Percentiles rank a stretch among this genome's conserved stretches.
Conservation (phyloP, 2,797 vertebrate genomes). For the Eremophila alpestris region DNA sequence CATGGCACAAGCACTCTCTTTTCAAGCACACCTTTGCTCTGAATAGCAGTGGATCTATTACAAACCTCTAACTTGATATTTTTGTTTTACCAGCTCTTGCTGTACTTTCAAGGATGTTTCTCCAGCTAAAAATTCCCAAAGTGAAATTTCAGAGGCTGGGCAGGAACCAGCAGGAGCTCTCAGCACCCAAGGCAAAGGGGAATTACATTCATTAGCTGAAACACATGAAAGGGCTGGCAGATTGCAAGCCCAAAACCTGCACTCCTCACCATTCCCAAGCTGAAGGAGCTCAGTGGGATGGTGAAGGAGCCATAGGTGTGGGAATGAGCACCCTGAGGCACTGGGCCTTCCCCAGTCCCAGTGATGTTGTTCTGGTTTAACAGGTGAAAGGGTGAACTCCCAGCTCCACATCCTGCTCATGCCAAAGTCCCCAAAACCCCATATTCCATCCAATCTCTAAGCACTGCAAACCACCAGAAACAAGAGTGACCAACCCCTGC, state of each 20-base stretch:
- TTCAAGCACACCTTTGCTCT: not conserved
- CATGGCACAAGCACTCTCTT: rapidly evolving
- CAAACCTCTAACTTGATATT: not conserved
- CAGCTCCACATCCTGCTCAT: not conserved
- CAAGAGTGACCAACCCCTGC: not conserved
- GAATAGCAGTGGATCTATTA: not conserved
- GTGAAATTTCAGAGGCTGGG: rapidly evolving
- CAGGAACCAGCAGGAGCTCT: not conserved
- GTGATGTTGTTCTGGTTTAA: rapidly evolving
- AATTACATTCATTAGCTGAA: not conserved
- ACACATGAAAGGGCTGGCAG: not conserved
- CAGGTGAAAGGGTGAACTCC: not conserved
- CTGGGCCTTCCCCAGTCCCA: not conserved
- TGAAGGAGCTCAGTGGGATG: not conserved
- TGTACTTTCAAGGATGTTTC: not conserved
- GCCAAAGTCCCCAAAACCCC: not conserved
- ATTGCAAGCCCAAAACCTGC: not conserved
- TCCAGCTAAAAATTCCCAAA: not conserved
- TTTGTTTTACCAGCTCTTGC: not conserved
- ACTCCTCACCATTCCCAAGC: not conserved
- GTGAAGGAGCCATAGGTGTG: not conserved
- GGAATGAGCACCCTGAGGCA: rapidly evolving
- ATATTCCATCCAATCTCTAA: rapidly evolving
- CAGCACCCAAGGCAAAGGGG: not conserved
- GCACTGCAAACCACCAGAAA: not conserved